phyloP scores from a whole-genome alignment of 1,140 invertebrate species.

The Dolichoris vasculosae region DNA sequence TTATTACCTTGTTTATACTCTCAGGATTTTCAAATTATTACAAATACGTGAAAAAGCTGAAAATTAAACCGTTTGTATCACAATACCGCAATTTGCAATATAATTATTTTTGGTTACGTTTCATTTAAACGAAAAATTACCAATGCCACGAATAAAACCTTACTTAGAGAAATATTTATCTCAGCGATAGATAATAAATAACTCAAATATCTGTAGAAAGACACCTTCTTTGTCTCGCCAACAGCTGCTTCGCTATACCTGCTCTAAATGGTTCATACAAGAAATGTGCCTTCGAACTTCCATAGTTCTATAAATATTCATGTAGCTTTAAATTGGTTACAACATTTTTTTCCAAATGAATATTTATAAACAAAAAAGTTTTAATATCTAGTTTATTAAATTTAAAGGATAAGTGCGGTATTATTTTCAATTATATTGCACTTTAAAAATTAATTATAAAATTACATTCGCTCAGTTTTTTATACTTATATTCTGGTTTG shows the following conservation, averaged over 20 bases:
- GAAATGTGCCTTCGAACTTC: not conserved
- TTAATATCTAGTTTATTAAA: no score
- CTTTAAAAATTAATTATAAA: no score
- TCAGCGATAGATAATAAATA: not conserved
- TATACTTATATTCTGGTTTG: no score
- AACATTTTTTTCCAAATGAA: not conserved
- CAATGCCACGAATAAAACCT: not conserved
- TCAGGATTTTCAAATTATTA: no score
- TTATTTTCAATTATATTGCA: no score
- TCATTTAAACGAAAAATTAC: not conserved
- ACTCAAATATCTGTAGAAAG: not conserved
- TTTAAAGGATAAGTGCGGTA: no score
- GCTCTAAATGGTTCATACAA: not conserved
- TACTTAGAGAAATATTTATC: not conserved
- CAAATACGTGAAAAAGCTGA: no score
- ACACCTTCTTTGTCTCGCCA: not conserved
- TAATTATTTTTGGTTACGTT: no score
- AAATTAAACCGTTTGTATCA: no score
- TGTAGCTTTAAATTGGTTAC: not conserved
- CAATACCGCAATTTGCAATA: no score
- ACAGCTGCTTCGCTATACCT: constrained; percentile 4
- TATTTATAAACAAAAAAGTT: not conserved
- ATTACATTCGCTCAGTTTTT: no score
- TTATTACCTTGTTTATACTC: no score
- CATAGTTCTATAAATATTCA: not conserved